Evolutionary conservation across 2,888 invertebrate species (phyloP), one percentile per base, ranked within the genome.

Genomic region (Oxytorus armatus): DNA sequence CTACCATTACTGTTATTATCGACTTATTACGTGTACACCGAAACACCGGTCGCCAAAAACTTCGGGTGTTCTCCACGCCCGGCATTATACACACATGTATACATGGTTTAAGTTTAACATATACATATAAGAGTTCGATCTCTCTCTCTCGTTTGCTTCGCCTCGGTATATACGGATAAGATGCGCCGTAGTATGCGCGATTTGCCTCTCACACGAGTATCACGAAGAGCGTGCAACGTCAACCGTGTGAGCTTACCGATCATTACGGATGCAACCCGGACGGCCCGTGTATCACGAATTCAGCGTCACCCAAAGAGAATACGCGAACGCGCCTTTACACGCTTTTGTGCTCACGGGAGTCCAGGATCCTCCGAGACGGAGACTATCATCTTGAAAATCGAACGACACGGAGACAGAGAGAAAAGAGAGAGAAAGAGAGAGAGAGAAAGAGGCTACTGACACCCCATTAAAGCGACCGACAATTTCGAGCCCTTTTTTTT

Each of bases 1-100:
- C 84, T 44, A 84, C 88, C 88, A 90, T 92, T 89, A 88, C 88
- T 87, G 89, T 89, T 89, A 91, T 91, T 92, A 92, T 91, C 92
- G 90, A 89, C 90, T 91, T 90, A 90, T 91, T 91, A 91, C 89
- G 86, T 84, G 55, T 36, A 83, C 84, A n/a, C 77, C 77, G 79
- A 70, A 82, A 82, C 70, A 77, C 73, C 79, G 74, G 73, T 84
- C 88, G 84, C 82, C 84, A 82, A 82, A 82, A 87, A 83, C n/a
- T 79, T 81, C 47, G 55, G 39, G 55, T 59, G 55, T 77, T 53
- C 36, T 49, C 16, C 23, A 36, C 14, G 49, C 23, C 49, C 14
- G 49, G 1, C 66, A 21, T 21, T 36, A n/a, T 36, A 55, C 33
- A n/a, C 39, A 18, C 25, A 21, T 51, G 3, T 11, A 36, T 33